Evolutionary conservation across 2,113 vertebrate species (phyloP).

Genomic region (Meriones unguiculatus): DNA sequence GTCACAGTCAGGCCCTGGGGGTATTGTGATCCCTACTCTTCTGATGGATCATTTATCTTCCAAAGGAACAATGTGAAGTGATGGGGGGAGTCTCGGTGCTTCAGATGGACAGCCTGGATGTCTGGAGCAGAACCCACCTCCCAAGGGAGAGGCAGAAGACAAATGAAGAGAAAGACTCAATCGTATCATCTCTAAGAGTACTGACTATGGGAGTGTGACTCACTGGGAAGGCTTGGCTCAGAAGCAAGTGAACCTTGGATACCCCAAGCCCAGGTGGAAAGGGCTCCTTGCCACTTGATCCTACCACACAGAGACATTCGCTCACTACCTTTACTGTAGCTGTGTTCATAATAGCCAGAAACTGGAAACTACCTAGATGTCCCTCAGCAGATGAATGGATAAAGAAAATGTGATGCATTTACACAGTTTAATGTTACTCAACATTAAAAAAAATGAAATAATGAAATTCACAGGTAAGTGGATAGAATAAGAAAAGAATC

Average conservation of each 20-base stretch:
- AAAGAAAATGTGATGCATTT: neutral
- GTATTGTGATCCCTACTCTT: neutral
- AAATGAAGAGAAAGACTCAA: neutral
- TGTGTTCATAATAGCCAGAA: neutral
- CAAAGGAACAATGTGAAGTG: neutral
- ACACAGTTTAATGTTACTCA: neutral
- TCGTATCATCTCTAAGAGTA: neutral
- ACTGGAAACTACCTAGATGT: neutral
- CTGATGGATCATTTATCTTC: neutral
- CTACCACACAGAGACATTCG: neutral
- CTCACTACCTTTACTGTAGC: neutral
- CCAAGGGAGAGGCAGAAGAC: neutral
- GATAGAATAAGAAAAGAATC: neutral
- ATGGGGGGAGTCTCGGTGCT: neutral
- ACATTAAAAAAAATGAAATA: neutral
- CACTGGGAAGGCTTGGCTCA: neutral
- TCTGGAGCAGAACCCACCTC: neutral
- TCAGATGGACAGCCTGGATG: neutral
- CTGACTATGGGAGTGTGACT: neutral
- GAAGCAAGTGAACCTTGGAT: neutral
- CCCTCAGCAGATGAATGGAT: neutral
- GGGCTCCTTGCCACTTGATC: neutral
- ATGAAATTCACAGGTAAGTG: neutral
- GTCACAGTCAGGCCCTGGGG: neutral
- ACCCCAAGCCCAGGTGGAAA: neutral